phyloP scores from a whole-genome alignment of 1,140 invertebrate genomes.

The Drosophila murphyi region DNA sequence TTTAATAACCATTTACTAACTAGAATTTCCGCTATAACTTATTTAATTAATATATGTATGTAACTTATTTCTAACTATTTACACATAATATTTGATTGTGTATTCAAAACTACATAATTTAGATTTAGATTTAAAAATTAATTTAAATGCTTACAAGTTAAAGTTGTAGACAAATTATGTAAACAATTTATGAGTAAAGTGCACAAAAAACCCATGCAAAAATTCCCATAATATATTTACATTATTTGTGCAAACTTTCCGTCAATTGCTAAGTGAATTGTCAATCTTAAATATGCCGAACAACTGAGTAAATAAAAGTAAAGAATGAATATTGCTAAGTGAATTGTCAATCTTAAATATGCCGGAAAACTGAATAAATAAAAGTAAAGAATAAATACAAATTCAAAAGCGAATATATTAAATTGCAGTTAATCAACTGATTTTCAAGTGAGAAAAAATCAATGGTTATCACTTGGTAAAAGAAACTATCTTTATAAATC shows the following conservation, averaged over 20 bases:
- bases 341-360: constrained; percentile 25
- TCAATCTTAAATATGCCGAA: constrained; percentile 21
- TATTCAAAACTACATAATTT: no score
- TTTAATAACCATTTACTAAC: no score
- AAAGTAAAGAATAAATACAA: not conserved
- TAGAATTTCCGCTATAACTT: no score
- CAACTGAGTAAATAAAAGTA: constrained; percentile 9
- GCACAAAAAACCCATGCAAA: constrained; percentile 4
- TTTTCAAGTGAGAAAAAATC: not conserved
- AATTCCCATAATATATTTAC: constrained; percentile 6
- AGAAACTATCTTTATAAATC: not conserved
- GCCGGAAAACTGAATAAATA: constrained; percentile 16
- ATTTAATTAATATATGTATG: no score
- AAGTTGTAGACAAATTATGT: not conserved
- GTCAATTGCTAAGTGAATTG: constrained; percentile 30
- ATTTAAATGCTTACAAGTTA: not conserved
- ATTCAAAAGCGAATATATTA: not conserved
- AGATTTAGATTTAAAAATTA: not conserved
- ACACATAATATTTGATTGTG: no score
- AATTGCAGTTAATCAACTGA: not conserved
- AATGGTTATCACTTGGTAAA: no score
- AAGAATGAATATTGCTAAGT: constrained; percentile 11
- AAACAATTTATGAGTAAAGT: constrained; percentile 4
- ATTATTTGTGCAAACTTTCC: constrained; percentile 17
- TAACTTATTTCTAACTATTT: no score